Base-by-base conservation (phyloP, 2,797 vertebrate species). In the Pseudochaenichthys georgianus region DNA sequence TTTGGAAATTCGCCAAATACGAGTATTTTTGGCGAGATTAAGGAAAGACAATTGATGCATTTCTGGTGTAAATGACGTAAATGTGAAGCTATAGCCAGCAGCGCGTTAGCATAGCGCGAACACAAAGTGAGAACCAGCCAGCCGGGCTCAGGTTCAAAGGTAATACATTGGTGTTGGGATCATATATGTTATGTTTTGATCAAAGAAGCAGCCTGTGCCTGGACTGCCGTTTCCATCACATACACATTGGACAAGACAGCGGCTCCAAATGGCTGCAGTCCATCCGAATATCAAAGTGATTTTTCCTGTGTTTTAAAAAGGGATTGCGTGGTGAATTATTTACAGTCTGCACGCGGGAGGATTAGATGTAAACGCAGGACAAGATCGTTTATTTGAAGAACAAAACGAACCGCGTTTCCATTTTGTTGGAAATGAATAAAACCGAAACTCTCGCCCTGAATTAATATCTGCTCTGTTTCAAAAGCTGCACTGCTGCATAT, bases 281-380 rank as follows among this genome's bases (percentile, higher is more conserved):
- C 61, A 79, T 77, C 67, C 72, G 55, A 58, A 64, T 57, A 79
- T 81, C 64, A 78, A 61, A 77, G 75, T 42, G 4, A 2, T 8
- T 43, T 34, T 41, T 54, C 15, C 64, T 53, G 13, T 43, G 31
- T 64, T 54, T 64, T 59, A 58, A 65, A 65, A 59, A 9, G 54
- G 21, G 41, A 59, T 16, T 2, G 16, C 55, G 2, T 7, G 41
- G 5, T 83, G 51, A 81, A 64, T 77, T 66, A 84, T 81, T 81
- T 47, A 80, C 43, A 9, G 53, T 46, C 21, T 31, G 57, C 58
- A 66, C 64, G 68, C 17, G 12, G 5, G 41, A 73, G 58, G 55
- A 59, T 77, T 38, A 43, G 9, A 21, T 66, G 12, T 41, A 54
- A 52, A 64, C 2, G n/a, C 17, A 10, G 61, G 50, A 45, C 51